Evolutionary conservation across 2,888 invertebrate species (phyloP).

Genomic region (Drosophila ustulata): DNA sequence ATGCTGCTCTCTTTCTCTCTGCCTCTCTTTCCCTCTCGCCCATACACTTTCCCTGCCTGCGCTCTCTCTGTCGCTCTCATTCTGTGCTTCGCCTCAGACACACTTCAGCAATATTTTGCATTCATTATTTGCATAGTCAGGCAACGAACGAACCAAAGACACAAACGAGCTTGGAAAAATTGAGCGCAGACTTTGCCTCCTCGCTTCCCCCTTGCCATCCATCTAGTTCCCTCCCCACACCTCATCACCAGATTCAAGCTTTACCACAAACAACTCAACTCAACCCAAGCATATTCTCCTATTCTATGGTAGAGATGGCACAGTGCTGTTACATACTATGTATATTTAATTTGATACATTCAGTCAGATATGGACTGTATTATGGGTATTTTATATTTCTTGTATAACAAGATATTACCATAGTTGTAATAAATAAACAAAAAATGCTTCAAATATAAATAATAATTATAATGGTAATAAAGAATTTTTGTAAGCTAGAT

Average conservation of each 20-base stretch:
- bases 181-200: slow-evolving; percentile 55
- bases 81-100: slow-evolving; percentile 49
- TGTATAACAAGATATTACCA: too few species aligned
- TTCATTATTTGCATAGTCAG: slow-evolving; percentile 75
- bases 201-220: not conserved
- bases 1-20: not conserved
- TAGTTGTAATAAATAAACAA: too few species aligned
- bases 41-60: not conserved
- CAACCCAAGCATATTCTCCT: slow-evolving; percentile 9
- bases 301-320: slow-evolving; percentile 8
- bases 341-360: too few species aligned
- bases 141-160: slow-evolving; percentile 52
- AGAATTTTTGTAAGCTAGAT: too few species aligned
- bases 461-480: too few species aligned
- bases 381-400: too few species aligned
- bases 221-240: too few species aligned
- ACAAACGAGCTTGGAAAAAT: slow-evolving; percentile 78
- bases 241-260: slow-evolving; percentile 1
- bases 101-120: slow-evolving; percentile 76
- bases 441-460: too few species aligned
- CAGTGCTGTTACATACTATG: too few species aligned
- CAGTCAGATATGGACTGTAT: too few species aligned
- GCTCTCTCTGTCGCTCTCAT: not conserved
- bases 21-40: too few species aligned
- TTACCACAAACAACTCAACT: slow-evolving; percentile 19